A percentile compares a stretch with the other conserved stretches of the same genome.
Evolutionary conservation across 2,888 invertebrate genomes (phyloP).

Genomic region (Lithophane semibrunnea): DNA sequence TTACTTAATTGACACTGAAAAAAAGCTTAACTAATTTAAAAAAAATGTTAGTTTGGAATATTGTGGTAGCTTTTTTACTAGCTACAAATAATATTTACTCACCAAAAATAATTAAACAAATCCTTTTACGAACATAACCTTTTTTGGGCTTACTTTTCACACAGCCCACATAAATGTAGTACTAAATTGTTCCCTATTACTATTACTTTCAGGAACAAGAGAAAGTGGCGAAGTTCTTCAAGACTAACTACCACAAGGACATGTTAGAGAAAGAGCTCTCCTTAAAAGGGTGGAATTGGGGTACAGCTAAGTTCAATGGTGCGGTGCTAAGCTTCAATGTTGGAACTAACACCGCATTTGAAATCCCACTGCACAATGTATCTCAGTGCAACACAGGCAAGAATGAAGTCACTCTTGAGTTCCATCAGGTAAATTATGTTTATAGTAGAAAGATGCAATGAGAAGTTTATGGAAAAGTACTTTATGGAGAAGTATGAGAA

Average conservation of each 20-base stretch:
- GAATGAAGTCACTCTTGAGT: slow-evolving; percentile 99
- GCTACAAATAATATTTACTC: neutral
- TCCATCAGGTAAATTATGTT: slow-evolving; percentile 94
- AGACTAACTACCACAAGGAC: slow-evolving; percentile 95
- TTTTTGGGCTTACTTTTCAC: neutral
- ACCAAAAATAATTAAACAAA: neutral
- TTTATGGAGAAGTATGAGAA: neutral
- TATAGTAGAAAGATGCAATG: neutral
- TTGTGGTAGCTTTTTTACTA: neutral
- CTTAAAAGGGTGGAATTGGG: slow-evolving; percentile 99
- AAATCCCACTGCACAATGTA: slow-evolving; percentile 98
- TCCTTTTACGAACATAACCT: neutral
- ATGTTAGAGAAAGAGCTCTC: slow-evolving; percentile 98
- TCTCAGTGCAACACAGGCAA: slow-evolving; percentile 99
- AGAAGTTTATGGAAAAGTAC: neutral
- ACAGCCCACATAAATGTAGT: neutral
- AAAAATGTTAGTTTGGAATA: neutral
- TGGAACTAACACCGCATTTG: slow-evolving; percentile 96
- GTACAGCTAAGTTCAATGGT: slow-evolving; percentile 97
- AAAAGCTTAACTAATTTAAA: neutral
- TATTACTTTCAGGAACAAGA: slow-evolving; percentile 94
- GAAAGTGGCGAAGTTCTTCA: slow-evolving; percentile 97
- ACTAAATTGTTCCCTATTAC: neutral
- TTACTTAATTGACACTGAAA: neutral
- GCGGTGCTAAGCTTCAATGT: slow-evolving; percentile 96